phyloP scores from a whole-genome alignment of 1,140 invertebrate species.

The Nymphalis io region DNA sequence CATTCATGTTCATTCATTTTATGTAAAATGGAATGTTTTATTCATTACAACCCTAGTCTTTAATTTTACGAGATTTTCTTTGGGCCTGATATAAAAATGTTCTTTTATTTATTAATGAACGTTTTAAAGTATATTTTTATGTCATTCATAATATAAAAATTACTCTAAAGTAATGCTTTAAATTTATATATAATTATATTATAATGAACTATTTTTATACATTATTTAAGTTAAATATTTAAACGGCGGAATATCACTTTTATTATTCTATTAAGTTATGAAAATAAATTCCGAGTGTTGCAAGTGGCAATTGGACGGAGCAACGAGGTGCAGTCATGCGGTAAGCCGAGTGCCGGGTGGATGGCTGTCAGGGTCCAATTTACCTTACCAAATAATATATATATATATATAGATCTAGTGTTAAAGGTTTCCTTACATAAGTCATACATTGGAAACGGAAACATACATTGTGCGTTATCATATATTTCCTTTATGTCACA shows the following conservation, averaged over 20 bases:
- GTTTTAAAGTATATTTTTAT: not conserved
- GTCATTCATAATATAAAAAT: too few relatives aligned
- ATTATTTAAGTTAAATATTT: too few relatives aligned
- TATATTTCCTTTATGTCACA: not conserved
- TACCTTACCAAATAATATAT: conserved; percentile 27
- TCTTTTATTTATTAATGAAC: not conserved
- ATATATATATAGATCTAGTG: not conserved
- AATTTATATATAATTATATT: not conserved
- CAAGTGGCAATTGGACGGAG: conserved; percentile 31
- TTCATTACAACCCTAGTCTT: conserved; percentile 1
- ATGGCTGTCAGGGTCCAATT: conserved; percentile 48
- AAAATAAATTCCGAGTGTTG: conserved; percentile 21
- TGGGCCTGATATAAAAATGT: not conserved
- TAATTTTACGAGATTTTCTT: not conserved
- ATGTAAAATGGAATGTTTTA: conserved; percentile 23
- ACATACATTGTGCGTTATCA: not conserved
- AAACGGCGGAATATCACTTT: too few relatives aligned
- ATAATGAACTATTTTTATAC: too few relatives aligned
- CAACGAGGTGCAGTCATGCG: conserved; percentile 40
- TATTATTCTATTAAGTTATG: conserved; percentile 14
- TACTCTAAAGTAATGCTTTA: too few relatives aligned
- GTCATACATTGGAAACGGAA: not conserved
- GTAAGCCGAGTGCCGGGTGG: conserved; percentile 36
- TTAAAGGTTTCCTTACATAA: not conserved
- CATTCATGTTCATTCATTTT: conserved; percentile 14